A percentile compares a stretch with the other conserved stretches of the same genome.
These are phyloP conservation scores for Onychostoma macrolepis DNA, from an alignment of 2,113 vertebrate genomes.

Conservation along the genomic window DNA sequence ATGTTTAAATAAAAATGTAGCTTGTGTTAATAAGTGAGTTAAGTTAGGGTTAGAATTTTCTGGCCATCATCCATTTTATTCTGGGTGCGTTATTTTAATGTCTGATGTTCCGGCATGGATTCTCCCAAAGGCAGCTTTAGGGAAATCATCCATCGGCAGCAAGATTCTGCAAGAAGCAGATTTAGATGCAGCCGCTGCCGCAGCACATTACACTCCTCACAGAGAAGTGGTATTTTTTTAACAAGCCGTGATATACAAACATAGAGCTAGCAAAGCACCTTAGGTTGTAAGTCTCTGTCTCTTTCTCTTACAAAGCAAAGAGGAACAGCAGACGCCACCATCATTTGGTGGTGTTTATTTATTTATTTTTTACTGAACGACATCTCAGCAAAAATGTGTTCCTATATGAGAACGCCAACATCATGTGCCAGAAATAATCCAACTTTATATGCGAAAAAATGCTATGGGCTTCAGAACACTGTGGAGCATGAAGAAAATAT, in stretches of 20 bases:
- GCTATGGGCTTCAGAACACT: conserved; percentile 12
- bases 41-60: background rate
- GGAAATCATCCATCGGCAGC: conserved; percentile 28
- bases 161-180: conserved; percentile 60
- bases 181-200: conserved; percentile 65
- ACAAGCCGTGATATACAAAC: conserved; percentile 53
- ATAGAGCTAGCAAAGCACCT: conserved; percentile 65
- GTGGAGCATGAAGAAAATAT: background rate
- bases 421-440: conserved; percentile 48
- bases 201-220: conserved; percentile 58
- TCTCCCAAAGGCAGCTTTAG: conserved; percentile 39
- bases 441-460: conserved; percentile 33
- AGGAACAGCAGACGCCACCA: conserved; percentile 45
- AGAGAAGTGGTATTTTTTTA: conserved; percentile 58
- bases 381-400: conserved; percentile 21
- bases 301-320: conserved; percentile 35
- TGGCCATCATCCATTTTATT: conserved; percentile 8
- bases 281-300: conserved; percentile 55
- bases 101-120: conserved; percentile 33
- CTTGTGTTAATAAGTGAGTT: background rate
- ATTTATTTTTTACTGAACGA: conserved; percentile 38
- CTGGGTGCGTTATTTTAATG: conserved; percentile 18
- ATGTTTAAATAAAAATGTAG: background rate
- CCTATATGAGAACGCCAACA: conserved; percentile 5
- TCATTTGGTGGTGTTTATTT: conserved; percentile 34